phyloP scores from a whole-genome alignment of 2,113 vertebrate genomes.

The Hippoglossus stenolepis region DNA sequence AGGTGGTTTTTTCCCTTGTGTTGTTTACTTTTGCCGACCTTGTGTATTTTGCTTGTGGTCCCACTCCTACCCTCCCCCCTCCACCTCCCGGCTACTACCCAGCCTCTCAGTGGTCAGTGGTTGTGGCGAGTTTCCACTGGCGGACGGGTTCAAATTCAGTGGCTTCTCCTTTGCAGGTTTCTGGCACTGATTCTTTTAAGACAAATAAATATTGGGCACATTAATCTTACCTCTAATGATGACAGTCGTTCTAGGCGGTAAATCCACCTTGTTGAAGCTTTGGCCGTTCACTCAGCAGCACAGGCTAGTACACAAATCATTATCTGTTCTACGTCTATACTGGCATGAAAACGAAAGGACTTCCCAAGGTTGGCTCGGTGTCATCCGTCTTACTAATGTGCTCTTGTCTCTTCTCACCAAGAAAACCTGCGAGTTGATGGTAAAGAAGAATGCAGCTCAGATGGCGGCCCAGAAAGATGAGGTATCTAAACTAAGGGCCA shows the following conservation, averaged over 20 bases:
- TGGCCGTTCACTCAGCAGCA: conserved; percentile 43
- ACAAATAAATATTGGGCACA: conserved; percentile 72
- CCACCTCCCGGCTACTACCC: conserved; percentile 67
- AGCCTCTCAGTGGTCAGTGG: conserved; percentile 77
- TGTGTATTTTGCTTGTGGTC: conserved; percentile 82
- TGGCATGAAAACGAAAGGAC: conserved; percentile 22
- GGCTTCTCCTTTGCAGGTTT: conserved; percentile 57
- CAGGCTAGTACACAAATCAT: conserved; percentile 32
- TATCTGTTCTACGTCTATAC: conserved; percentile 7
- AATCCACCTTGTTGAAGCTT: conserved; percentile 39
- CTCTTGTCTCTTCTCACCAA: conserved; percentile 61
- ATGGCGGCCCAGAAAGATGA: conserved; percentile 79
- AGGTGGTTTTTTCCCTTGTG: conserved; percentile 73
- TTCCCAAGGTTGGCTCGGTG: not conserved
- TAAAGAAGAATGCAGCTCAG: conserved; percentile 82
- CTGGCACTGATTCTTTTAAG: conserved; percentile 59
- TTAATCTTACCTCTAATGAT: conserved; percentile 64
- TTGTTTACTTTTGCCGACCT: conserved; percentile 77
- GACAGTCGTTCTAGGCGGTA: conserved; percentile 53
- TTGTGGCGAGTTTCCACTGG: conserved; percentile 80
- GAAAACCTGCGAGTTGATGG: conserved; percentile 82
- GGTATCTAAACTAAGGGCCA: conserved; percentile 76
- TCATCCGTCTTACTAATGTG: not conserved
- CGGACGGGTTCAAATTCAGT: conserved; percentile 66
- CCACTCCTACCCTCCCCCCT: conserved; percentile 49